Evolutionary conservation across 1,140 invertebrate genomes (phyloP), one percentile per base, ranked within the genome.

Genomic region (Achatina immaculata): DNA sequence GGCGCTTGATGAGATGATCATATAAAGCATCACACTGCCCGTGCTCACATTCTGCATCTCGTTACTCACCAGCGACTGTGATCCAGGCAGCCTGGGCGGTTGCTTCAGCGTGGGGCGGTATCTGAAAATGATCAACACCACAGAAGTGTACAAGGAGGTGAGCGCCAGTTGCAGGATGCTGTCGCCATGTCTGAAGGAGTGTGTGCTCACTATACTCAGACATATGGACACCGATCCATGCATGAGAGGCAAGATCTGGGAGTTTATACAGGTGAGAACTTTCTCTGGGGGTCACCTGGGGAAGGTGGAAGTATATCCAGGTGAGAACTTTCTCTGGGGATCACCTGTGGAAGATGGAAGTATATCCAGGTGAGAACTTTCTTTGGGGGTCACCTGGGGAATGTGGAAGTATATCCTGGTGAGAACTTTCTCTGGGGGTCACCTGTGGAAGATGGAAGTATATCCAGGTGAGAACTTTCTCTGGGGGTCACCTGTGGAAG

Each of bases 221-320:
- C 21, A 62, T 28, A 62, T 62, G 58, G 31, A 31, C 4, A 62
- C 16, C 6, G 58, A 62, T 4, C 58, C 58, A 19, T 62, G 58
- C 58, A 62, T 62, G 58, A 28, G 21, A 4, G 58, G 58, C n/a
- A 62, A 62, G 9, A 62, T 62, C 58, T 62, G 58, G 58, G n/a
- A 16, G 2, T 62, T 31, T 16, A 62, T 62, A 31, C 58, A 62
- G 58, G 58, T 62, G 28, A 62, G 21, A 14, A 58, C 3, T 4
- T 9, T n/a, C n/a, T 14, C 7, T 58, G n/a, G 11, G n/a, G 55
- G 55, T 58, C 11, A 14, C 11, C 21, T 21, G 4, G 4, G n/a
- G 55, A n/a, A n/a, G n/a, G n/a, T n/a, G n/a, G n/a, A n/a, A n/a
- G 55, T 58, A 14, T n/a, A 58, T n/a, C 11, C 55, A 58, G 55